Evolutionary conservation across 1,140 invertebrate species (phyloP).

Genomic region (Drosophila repleta): DNA sequence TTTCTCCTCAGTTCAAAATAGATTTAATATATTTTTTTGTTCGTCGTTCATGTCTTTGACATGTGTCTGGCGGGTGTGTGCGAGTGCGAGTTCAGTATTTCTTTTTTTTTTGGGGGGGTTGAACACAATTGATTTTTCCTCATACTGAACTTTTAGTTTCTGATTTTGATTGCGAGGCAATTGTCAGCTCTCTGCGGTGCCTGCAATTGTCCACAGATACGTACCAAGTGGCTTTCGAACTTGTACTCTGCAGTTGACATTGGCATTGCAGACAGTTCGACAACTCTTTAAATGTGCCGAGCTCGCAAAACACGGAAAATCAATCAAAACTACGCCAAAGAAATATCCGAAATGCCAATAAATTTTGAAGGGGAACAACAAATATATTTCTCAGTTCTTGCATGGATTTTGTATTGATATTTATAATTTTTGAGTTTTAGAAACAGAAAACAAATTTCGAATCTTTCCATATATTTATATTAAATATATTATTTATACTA

Average conservation of each 20-base stretch:
- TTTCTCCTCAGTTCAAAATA: conserved; percentile 44
- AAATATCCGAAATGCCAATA: background rate
- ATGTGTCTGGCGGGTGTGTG: conserved; percentile 62
- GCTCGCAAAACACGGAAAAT: conserved; percentile 7
- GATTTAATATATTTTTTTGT: conserved; percentile 38
- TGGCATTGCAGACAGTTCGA: conserved; percentile 46
- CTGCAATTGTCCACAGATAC: conserved; percentile 61
- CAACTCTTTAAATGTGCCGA: background rate
- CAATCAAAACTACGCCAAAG: conserved; percentile 3
- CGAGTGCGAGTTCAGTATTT: conserved; percentile 6
- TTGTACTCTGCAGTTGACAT: conserved; percentile 48
- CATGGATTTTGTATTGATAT: too few relatives aligned
- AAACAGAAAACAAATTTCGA: too few relatives aligned
- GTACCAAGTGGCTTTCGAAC: conserved; percentile 47
- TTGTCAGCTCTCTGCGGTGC: conserved; percentile 33
- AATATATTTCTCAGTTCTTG: background rate
- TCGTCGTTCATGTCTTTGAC: conserved; percentile 57
- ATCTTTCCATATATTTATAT: too few relatives aligned
- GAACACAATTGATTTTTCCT: conserved; percentile 76
- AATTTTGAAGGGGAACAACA: background rate
- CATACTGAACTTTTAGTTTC: conserved; percentile 46
- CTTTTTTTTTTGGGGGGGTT: conserved; percentile 49
- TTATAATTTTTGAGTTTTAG: too few relatives aligned
- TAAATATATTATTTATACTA: too few relatives aligned
- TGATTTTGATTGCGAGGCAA: conserved; percentile 9